These are phyloP conservation scores for Phylloscopus trochiloides DNA, from an alignment of 2,113 vertebrate species.

Conservation along the genomic window DNA sequence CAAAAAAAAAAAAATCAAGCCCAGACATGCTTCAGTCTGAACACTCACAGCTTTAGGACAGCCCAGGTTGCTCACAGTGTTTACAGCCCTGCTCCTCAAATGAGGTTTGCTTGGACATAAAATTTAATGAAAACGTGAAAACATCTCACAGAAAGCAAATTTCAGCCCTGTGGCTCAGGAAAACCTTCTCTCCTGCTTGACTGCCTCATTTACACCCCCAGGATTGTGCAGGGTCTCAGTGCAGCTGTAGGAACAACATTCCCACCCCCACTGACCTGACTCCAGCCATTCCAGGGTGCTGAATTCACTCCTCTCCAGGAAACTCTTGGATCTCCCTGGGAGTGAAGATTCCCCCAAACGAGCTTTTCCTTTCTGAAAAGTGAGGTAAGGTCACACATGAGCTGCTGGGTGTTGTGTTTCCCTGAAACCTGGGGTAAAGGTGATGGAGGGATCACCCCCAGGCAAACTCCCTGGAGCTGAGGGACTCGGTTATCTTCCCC, in stretches of 20 bases:
- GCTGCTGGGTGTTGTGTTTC: accelerated
- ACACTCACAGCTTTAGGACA: accelerated
- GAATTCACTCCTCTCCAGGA: neutral
- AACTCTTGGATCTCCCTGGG: neutral
- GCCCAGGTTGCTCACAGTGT: accelerated
- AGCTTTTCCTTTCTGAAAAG: neutral
- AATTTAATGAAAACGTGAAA: neutral
- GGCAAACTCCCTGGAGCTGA: neutral
- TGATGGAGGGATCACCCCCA: accelerated
- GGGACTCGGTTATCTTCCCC: neutral
- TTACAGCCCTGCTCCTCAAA: neutral
- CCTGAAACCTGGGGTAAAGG: neutral
- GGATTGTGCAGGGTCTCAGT: neutral
- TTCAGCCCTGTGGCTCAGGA: neutral
- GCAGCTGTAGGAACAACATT: neutral
- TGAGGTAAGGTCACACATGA: accelerated
- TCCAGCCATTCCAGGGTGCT: neutral
- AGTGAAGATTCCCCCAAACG: neutral
- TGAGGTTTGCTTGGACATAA: neutral
- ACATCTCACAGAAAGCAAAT: neutral
- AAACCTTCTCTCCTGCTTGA: neutral
- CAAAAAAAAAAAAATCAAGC: neutral
- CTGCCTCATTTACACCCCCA: neutral
- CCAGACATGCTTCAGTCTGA: neutral
- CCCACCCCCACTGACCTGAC: neutral